Evolutionary conservation across 1,140 invertebrate species (phyloP).

Genomic region (Reticulitermes speratus): DNA sequence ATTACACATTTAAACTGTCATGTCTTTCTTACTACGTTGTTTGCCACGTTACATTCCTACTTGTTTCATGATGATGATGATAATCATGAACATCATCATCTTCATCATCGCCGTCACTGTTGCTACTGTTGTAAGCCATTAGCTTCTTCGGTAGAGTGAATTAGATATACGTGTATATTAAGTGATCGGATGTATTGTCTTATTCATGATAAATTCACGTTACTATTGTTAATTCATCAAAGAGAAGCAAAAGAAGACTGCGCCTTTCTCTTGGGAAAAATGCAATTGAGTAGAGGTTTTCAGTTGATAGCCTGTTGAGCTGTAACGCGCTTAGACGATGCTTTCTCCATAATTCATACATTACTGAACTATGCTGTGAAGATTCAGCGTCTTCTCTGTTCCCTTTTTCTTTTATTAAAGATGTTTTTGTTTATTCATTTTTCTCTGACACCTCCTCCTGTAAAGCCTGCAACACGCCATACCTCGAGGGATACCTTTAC

Average conservation of each 20-base stretch:
- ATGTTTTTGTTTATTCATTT: constrained; percentile 28
- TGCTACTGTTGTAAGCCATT: too few species aligned
- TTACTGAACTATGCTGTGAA: background rate
- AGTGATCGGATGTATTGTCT: too few species aligned
- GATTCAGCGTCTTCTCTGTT: background rate
- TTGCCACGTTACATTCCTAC: too few species aligned
- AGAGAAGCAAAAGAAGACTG: background rate
- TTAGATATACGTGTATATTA: too few species aligned
- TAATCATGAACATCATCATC: too few species aligned
- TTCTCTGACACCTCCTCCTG: constrained; percentile 25
- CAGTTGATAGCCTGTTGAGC: background rate
- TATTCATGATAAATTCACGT: too few species aligned
- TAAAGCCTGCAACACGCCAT: background rate
- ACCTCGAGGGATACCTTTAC: constrained; percentile 25
- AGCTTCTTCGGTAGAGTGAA: too few species aligned
- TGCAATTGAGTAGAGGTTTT: background rate
- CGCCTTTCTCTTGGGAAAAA: background rate
- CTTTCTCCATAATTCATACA: background rate
- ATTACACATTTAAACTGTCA: too few species aligned
- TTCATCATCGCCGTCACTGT: too few species aligned
- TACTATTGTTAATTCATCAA: too few species aligned
- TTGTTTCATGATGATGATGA: too few species aligned
- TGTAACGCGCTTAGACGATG: background rate
- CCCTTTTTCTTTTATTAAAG: constrained; percentile 14
- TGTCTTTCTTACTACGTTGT: too few species aligned